phyloP scores from a whole-genome alignment of 2,888 invertebrate genomes.

The Machimus rusticus region DNA sequence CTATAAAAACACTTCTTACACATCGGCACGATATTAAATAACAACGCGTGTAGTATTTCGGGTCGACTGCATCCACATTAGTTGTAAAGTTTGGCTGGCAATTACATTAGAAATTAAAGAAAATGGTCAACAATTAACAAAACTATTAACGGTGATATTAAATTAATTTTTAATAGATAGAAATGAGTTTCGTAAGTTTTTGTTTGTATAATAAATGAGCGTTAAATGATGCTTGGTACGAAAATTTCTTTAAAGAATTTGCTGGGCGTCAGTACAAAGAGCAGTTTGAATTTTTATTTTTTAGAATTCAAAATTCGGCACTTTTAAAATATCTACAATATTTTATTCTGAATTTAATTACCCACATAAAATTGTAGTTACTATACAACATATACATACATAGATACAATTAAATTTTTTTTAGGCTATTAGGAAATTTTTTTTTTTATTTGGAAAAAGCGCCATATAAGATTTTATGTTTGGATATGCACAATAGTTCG shows the following conservation, averaged over 20 bases:
- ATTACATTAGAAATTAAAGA: constrained; percentile 39
- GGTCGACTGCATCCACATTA: constrained; percentile 61
- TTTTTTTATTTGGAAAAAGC: too few relatives aligned
- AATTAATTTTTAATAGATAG: not conserved
- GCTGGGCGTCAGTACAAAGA: not conserved
- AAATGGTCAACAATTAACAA: not conserved
- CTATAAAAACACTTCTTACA: constrained; percentile 56
- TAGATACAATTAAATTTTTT: too few relatives aligned
- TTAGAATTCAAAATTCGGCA: not conserved
- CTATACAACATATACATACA: not conserved
- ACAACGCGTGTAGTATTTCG: constrained; percentile 61
- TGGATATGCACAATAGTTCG: not conserved
- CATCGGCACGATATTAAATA: constrained; percentile 62
- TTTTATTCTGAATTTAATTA: not conserved
- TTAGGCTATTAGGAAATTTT: too few relatives aligned
- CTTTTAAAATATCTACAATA: not conserved
- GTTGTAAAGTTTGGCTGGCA: constrained; percentile 54
- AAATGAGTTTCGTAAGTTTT: not conserved
- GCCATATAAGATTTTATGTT: not conserved
- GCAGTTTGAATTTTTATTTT: not conserved
- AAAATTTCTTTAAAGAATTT: not conserved
- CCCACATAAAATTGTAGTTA: not conserved
- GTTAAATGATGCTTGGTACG: not conserved
- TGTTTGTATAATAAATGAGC: not conserved
- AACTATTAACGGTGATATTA: not conserved